Evolutionary conservation across 1,140 invertebrate genomes (phyloP).

Genomic region (Asobara japonica): DNA sequence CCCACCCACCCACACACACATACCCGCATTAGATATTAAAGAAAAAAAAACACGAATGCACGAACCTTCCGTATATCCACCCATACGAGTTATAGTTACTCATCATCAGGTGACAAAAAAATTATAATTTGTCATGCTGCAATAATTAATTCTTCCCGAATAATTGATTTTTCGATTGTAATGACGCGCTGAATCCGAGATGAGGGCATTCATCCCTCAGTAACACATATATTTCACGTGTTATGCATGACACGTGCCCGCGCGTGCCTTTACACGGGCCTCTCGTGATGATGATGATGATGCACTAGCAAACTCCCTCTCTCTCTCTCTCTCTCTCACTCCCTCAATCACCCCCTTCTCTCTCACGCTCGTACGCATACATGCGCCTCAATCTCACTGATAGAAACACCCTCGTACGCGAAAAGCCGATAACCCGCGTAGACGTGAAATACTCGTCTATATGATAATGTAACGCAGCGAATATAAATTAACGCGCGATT

Average conservation of each 20-base stretch:
- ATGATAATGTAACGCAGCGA: conserved; percentile 54
- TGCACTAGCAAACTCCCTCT: neutral
- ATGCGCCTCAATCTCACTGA: neutral
- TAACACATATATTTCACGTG: conserved; percentile 35
- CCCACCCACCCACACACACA: no score
- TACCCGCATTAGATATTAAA: no score
- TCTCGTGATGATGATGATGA: conserved; percentile 22
- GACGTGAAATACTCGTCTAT: conserved; percentile 58
- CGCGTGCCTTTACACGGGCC: conserved; percentile 44
- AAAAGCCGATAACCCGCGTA: conserved; percentile 47
- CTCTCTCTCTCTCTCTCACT: neutral
- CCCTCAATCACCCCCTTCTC: no score
- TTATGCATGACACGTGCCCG: conserved; percentile 46
- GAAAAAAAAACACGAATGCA: no score
- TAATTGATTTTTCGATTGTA: conserved; percentile 25
- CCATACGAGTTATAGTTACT: no score
- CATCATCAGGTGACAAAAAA: no score
- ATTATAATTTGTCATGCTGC: neutral
- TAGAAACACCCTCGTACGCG: neutral
- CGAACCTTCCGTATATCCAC: no score
- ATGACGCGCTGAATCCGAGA: conserved; percentile 13
- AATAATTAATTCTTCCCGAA: neutral
- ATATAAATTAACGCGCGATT: conserved; percentile 53
- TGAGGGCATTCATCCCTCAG: neutral
- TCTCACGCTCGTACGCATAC: conserved; percentile 4